Evolutionary conservation across 2,888 invertebrate species (phyloP).

Genomic region (Stratiomys singularior): DNA sequence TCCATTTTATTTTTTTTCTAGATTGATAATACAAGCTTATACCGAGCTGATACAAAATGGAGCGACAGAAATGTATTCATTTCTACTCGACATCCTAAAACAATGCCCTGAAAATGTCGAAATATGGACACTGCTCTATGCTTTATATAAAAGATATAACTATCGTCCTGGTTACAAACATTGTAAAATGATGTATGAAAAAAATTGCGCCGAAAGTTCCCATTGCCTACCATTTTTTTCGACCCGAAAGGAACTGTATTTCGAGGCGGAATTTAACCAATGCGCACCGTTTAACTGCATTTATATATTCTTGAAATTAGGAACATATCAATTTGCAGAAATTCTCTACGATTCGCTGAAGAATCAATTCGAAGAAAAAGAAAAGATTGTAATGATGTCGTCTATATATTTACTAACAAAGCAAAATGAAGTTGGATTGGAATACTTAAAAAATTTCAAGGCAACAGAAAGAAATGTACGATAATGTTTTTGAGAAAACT

Average conservation of each 20-base stretch:
- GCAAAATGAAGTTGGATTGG: constrained; percentile 15
- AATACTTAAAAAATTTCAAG: neutral
- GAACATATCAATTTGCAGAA: constrained; percentile 45
- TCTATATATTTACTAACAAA: neutral
- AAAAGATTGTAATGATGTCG: constrained; percentile 15
- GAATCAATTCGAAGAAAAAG: constrained; percentile 18
- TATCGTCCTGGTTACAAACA: constrained; percentile 48
- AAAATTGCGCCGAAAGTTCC: neutral
- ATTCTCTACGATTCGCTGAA: constrained; percentile 28
- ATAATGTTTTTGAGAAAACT: neutral
- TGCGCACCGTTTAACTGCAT: constrained; percentile 26
- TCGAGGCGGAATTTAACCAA: neutral
- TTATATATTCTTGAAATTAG: constrained; percentile 47
- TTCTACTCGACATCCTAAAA: neutral
- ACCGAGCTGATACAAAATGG: constrained; percentile 24
- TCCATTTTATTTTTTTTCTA: constrained; percentile 7
- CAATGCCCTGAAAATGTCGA: constrained; percentile 38
- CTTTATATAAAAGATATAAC: constrained; percentile 33
- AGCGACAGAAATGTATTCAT: neutral
- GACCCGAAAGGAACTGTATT: constrained; percentile 18
- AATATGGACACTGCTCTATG: constrained; percentile 45
- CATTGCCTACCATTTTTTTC: constrained; percentile 18
- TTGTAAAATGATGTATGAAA: constrained; percentile 40
- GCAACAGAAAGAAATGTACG: constrained; percentile 6
- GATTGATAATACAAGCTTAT: constrained; percentile 41